A percentile compares a stretch with the other conserved stretches of the same genome.
Conservation (phyloP, 2,888 invertebrate species). For the Lasioglossum morio region DNA sequence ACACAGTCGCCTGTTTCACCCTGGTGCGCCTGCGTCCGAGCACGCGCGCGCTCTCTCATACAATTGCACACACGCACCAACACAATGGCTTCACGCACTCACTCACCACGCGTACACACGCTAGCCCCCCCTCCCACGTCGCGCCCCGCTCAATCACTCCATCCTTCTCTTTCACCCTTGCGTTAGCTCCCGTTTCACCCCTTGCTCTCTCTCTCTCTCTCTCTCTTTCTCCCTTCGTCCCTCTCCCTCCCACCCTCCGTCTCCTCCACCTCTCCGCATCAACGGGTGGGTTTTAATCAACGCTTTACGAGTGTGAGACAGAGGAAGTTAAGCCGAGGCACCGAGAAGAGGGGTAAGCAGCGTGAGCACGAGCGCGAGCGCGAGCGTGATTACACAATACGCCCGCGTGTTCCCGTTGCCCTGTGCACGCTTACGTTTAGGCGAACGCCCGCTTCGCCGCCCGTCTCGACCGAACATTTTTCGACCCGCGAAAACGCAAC, state of each 20-base stretch:
- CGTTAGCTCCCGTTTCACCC: conserved; percentile 47
- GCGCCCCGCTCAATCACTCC: conserved; percentile 30
- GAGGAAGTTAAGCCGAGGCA: conserved; percentile 60
- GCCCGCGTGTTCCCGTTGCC: conserved; percentile 6
- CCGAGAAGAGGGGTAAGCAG: conserved; percentile 41
- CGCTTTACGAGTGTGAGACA: conserved; percentile 76
- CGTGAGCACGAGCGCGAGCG: not conserved
- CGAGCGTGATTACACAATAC: conserved; percentile 23
- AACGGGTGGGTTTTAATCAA: conserved; percentile 83
- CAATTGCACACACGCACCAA: conserved; percentile 54
- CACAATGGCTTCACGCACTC: conserved; percentile 43
- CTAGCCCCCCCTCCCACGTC: conserved; percentile 30
- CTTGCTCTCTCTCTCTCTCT: conserved; percentile 42
- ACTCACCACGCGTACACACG: conserved; percentile 60
- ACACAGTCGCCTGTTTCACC: conserved; percentile 33
- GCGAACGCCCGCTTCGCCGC: conserved; percentile 10
- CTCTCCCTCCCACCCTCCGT: conserved; percentile 47
- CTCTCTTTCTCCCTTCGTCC: conserved; percentile 43
- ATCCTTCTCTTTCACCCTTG: conserved; percentile 49
- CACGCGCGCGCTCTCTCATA: conserved; percentile 56
- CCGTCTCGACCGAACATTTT: conserved; percentile 76
- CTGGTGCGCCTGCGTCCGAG: conserved; percentile 65
- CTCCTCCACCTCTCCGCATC: conserved; percentile 53
- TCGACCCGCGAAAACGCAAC: conserved; percentile 80
- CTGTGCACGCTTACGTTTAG: not conserved